Evolutionary conservation across 2,113 vertebrate species (phyloP).

Genomic region (Myodes glareolus): DNA sequence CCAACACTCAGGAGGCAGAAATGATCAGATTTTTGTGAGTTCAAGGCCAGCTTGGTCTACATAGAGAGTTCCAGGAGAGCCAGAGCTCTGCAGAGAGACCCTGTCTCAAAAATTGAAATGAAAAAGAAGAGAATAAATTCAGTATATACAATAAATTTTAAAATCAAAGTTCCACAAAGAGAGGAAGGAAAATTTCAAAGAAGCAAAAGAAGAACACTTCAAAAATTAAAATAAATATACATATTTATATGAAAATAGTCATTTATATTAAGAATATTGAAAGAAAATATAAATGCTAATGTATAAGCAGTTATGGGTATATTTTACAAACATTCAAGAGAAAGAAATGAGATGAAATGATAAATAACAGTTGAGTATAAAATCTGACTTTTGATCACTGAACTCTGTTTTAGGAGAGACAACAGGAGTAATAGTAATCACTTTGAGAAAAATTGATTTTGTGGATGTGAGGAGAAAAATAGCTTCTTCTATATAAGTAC

Average conservation of each 20-base stretch:
- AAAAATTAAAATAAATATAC: conserved; percentile 4
- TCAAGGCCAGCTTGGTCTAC: neutral
- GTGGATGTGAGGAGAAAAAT: neutral
- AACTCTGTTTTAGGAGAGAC: neutral
- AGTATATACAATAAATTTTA: neutral
- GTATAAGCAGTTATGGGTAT: neutral
- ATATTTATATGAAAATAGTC: neutral
- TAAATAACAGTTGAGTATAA: neutral
- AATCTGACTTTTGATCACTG: neutral
- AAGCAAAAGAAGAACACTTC: neutral
- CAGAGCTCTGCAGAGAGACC: neutral
- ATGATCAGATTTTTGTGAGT: neutral
- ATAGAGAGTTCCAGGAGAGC: neutral
- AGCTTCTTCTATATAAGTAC: neutral
- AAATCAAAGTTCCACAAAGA: neutral
- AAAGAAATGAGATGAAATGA: neutral
- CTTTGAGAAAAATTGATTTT: neutral
- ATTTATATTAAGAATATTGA: neutral
- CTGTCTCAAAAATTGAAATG: neutral
- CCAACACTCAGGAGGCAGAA: neutral
- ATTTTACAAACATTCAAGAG: neutral
- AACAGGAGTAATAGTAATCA: neutral
- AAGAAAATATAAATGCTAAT: neutral
- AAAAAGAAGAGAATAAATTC: neutral
- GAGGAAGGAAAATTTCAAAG: conserved; percentile 22